Evolutionary conservation across 2,113 vertebrate genomes (phyloP).

Genomic region (Lynx canadensis): DNA sequence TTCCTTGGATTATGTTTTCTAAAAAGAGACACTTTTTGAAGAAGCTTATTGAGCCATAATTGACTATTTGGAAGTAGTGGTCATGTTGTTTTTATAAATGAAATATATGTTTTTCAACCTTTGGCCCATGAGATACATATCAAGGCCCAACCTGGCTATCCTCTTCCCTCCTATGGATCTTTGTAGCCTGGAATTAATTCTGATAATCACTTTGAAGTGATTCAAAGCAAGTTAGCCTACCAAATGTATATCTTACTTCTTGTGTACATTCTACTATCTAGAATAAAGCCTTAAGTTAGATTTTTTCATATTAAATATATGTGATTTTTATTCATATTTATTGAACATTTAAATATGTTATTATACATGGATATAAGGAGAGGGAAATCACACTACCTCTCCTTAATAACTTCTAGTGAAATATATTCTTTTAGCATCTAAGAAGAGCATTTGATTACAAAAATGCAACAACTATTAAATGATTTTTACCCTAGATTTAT

Average conservation of each 20-base stretch:
- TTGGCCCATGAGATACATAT: neutral
- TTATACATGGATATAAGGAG: slow-evolving; percentile 20
- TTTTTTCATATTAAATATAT: neutral
- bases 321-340: slow-evolving; percentile 15
- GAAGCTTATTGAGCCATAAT: neutral
- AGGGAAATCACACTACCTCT: neutral
- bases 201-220: neutral
- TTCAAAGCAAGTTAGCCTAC: neutral
- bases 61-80: neutral
- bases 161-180: neutral
- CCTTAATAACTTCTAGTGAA: neutral
- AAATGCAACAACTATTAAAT: slow-evolving; percentile 48
- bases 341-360: slow-evolving; percentile 31
- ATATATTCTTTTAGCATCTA: slow-evolving; percentile 22
- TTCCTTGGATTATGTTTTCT: neutral
- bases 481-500: slow-evolving; percentile 49
- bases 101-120: neutral
- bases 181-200: neutral
- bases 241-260: neutral
- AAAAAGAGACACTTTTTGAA: neutral
- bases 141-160: neutral
- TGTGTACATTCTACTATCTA: neutral
- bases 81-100: neutral
- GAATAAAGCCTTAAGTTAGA: neutral
- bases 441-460: slow-evolving; percentile 53